Base-by-base conservation (phyloP, 1,140 invertebrate species). In the Scaptodrosophila lebanonensis region DNA sequence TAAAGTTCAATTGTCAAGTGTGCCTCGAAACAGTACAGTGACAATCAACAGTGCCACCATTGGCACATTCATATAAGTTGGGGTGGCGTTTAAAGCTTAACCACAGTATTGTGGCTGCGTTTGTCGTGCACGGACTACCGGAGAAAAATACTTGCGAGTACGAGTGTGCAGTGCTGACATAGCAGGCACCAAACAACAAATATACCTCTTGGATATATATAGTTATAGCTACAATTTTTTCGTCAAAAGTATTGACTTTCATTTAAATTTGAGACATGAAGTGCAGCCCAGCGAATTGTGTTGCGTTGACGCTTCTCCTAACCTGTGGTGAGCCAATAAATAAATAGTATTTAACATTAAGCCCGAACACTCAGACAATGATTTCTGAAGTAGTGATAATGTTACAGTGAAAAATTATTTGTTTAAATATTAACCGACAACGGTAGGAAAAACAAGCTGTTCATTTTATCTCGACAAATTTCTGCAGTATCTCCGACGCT, bases 81-180 rank as follows among this genome's bases (percentile, higher is more conserved):
- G 44, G 30, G 36, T 35, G 51, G 22, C 44, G 17, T 17, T 12
- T 39, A 29, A 36, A 39, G 43, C 54, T 44, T 48, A 50, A 66
- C 71, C 71, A 56, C 71, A 75, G 71, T 75, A 76, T 71, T 62
- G 72, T 53, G 71, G 58, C 72, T 66, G 71, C 71, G 65, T 76
- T 75, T 56, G 66, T 66, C 71, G 71, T 66, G 72, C 38, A 48
- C 76, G 56, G 66, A 70, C 30, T n/a, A n/a, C n/a, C n/a, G 60
- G 33, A 47, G 43, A 49, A 43, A 40, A 32, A 47, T n/a, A n/a
- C n/a, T n/a, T n/a, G n/a, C n/a, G n/a, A n/a, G n/a, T n/a, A n/a
- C n/a, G n/a, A n/a, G n/a, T n/a, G n/a, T n/a, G n/a, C n/a, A n/a
- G n/a, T n/a, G n/a, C n/a, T n/a, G n/a, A n/a, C n/a, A n/a, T n/a